These are phyloP conservation scores for Cydia amplana DNA, from an alignment of 1,140 invertebrate genomes.

Conservation along the genomic window DNA sequence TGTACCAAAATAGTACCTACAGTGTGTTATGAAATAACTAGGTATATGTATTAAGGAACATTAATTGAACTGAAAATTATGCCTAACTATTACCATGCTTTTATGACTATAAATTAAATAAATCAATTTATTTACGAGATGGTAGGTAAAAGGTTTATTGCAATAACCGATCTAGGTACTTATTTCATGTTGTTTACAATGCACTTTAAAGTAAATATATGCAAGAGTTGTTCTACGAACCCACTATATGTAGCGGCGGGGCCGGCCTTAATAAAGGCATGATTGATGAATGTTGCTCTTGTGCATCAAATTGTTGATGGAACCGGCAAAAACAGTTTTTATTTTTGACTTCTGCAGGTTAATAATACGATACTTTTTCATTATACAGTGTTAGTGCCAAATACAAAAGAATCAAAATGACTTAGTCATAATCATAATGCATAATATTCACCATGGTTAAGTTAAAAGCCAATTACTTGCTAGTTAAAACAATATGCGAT, in stretches of 20 bases:
- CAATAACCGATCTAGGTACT: too few relatives aligned
- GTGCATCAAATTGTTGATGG: background rate
- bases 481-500: conserved; percentile 48
- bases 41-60: too few relatives aligned
- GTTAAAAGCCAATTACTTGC: conserved; percentile 34
- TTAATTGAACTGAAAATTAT: too few relatives aligned
- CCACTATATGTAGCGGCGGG: background rate
- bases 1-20: too few relatives aligned
- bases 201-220: background rate
- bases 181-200: background rate
- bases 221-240: background rate
- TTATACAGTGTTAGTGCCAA: background rate
- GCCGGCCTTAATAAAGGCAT: background rate
- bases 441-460: conserved; percentile 17
- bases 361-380: background rate
- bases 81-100: too few relatives aligned
- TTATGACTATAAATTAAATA: too few relatives aligned
- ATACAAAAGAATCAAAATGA: background rate
- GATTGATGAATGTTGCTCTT: conserved; percentile 18
- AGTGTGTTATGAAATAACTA: too few relatives aligned
- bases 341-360: background rate
- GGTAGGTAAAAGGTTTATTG: too few relatives aligned
- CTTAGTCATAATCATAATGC: conserved; percentile 3
- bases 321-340: background rate
- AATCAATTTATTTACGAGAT: too few relatives aligned